A percentile compares a stretch with the other conserved stretches of the same genome.
These are phyloP conservation scores for Eurois occulta DNA, from an alignment of 2,888 invertebrate species.

Conservation along the genomic window DNA sequence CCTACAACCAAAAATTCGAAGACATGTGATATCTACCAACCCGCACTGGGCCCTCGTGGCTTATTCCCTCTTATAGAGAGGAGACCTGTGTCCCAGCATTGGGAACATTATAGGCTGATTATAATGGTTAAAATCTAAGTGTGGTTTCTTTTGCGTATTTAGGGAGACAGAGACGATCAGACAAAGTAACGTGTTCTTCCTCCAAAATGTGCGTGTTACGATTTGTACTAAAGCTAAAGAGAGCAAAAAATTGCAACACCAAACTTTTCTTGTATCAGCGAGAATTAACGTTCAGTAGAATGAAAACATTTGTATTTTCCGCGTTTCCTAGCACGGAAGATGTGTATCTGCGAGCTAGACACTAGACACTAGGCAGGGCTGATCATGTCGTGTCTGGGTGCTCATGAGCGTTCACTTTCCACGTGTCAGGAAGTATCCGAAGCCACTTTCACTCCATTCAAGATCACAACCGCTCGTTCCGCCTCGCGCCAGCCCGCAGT, in stretches of 20 bases:
- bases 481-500: constrained; percentile 73
- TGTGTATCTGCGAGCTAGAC: constrained; percentile 73
- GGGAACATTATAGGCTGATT: too few species aligned
- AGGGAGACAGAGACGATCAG: neutral
- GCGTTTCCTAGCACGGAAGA: constrained; percentile 73
- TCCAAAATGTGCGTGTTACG: neutral
- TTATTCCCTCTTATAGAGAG: too few species aligned
- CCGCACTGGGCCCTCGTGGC: too few species aligned
- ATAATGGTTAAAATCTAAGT: neutral
- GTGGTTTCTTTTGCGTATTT: neutral
- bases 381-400: constrained; percentile 70
- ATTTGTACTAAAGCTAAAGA: neutral
- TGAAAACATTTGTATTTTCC: constrained; percentile 69
- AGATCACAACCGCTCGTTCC: constrained; percentile 83
- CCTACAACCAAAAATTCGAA: too few species aligned
- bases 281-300: neutral
- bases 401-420: constrained; percentile 86
- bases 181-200: neutral
- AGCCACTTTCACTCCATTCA: constrained; percentile 89
- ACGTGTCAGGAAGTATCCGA: constrained; percentile 85
- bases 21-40: too few species aligned
- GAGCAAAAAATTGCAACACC: neutral
- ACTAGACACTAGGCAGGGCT: constrained; percentile 68
- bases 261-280: neutral
- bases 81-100: too few species aligned